These are phyloP conservation scores for Seladonia tumulorum DNA, from an alignment of 2,888 invertebrate species.

Conservation along the genomic window DNA sequence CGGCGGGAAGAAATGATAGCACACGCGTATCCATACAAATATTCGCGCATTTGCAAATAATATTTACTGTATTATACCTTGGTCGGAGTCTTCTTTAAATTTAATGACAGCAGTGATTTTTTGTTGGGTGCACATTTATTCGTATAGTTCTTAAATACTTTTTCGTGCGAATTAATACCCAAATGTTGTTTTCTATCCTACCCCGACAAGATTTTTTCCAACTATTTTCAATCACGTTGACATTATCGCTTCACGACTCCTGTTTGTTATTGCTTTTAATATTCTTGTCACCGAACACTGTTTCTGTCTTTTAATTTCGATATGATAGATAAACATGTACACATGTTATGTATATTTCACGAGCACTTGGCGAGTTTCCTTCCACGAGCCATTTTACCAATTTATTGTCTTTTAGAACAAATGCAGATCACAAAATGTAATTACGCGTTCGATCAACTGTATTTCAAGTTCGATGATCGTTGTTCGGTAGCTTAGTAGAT, in stretches of 20 bases:
- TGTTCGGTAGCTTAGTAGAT: background rate
- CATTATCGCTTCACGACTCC: too few relatives aligned
- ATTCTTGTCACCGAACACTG: background rate
- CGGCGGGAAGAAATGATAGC: background rate
- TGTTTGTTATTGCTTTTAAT: background rate
- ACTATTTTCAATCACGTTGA: too few relatives aligned
- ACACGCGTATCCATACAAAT: background rate
- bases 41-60: too few relatives aligned
- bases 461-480: too few relatives aligned
- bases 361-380: background rate
- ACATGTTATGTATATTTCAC: background rate
- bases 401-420: background rate
- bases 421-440: background rate
- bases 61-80: too few relatives aligned
- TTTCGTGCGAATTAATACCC: too few relatives aligned
- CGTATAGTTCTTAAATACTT: background rate
- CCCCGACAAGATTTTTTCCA: too few relatives aligned
- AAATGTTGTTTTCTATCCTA: background rate
- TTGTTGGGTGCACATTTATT: background rate
- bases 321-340: background rate
- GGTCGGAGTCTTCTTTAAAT: too few relatives aligned
- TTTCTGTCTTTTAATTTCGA: background rate
- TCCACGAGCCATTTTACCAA: background rate
- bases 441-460: background rate
- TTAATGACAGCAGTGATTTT: background rate